Evolutionary conservation across 2,113 vertebrate genomes (phyloP).

Genomic region (Ctenodactylus gundi): DNA sequence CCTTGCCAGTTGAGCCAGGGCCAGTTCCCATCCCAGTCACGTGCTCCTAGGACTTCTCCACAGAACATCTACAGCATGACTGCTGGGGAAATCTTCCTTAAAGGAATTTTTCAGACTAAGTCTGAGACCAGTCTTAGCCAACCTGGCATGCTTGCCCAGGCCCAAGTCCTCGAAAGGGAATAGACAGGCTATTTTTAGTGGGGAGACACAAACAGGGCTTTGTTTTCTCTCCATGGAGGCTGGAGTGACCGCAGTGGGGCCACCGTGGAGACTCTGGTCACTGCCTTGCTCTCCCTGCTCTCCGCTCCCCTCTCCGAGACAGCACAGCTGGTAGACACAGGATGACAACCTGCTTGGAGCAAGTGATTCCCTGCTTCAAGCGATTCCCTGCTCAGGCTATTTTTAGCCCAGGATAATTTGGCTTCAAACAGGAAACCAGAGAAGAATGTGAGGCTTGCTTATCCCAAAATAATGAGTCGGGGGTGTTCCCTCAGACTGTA

Average conservation of each 20-base stretch:
- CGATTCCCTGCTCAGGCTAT: constrained; percentile 40
- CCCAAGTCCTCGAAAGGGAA: constrained; percentile 62
- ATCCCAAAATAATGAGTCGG: constrained; percentile 27
- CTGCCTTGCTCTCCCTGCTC: neutral
- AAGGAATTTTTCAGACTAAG: constrained; percentile 4
- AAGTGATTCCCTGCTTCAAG: neutral
- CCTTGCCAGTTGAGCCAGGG: no score
- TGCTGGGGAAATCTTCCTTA: neutral
- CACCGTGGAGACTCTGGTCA: neutral
- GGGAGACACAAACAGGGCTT: constrained; percentile 62
- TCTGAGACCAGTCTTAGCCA: neutral
- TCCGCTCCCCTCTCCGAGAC: neutral
- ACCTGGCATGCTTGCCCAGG: constrained; percentile 43
- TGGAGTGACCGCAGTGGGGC: constrained; percentile 10
- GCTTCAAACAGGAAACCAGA: neutral
- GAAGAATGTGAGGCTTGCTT: neutral
- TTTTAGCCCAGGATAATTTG: constrained; percentile 53
- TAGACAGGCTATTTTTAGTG: constrained; percentile 63
- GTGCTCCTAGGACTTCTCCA: neutral
- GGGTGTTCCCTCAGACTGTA: neutral
- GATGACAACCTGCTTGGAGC: neutral
- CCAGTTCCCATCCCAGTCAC: neutral
- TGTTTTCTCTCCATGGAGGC: constrained; percentile 50
- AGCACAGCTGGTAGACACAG: neutral
- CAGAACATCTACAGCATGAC: neutral